Percentiles rank a stretch among this genome's conserved stretches.
Evolutionary conservation across 2,888 invertebrate genomes (phyloP).

Genomic region (Itoplectis maculator): DNA sequence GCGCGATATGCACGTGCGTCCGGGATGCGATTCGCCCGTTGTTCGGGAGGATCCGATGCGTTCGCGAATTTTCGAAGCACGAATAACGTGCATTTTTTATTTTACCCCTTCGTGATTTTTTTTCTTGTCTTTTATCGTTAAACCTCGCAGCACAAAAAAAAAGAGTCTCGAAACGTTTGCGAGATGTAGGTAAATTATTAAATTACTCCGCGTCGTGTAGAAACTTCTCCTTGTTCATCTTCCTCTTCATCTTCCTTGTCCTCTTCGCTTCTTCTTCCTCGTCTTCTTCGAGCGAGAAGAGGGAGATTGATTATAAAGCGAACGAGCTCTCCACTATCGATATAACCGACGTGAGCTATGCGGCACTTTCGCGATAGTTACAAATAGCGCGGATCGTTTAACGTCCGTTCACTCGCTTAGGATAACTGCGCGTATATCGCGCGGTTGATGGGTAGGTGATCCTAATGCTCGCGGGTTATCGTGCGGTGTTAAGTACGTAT

Average conservation of each 20-base stretch:
- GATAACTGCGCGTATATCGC: conserved; percentile 3
- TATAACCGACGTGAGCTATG: conserved; percentile 30
- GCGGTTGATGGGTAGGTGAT: conserved; percentile 51
- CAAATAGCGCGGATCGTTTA: conserved; percentile 50
- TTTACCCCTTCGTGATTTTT: not conserved
- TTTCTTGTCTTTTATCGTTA: conserved; percentile 10
- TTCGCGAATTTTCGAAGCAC: conserved; percentile 36
- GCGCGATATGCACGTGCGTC: conserved; percentile 75
- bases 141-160: not conserved
- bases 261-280: conserved; percentile 31
- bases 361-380: conserved; percentile 44
- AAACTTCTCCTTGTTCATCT: too few species aligned
- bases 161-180: conserved; percentile 24
- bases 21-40: conserved; percentile 62
- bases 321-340: conserved; percentile 47
- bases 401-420: conserved; percentile 28
- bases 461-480: conserved; percentile 57
- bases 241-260: conserved; percentile 26
- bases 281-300: conserved; percentile 16
- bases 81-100: conserved; percentile 36
- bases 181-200: conserved; percentile 45
- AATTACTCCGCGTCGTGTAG: conserved; percentile 34
- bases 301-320: conserved; percentile 42
- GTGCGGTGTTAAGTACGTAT: conserved; percentile 56
- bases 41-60: conserved; percentile 27